A percentile compares a stretch with the other conserved stretches of the same genome.
Conservation (phyloP, 2,797 vertebrate species). For the Iguana delicatissima region DNA sequence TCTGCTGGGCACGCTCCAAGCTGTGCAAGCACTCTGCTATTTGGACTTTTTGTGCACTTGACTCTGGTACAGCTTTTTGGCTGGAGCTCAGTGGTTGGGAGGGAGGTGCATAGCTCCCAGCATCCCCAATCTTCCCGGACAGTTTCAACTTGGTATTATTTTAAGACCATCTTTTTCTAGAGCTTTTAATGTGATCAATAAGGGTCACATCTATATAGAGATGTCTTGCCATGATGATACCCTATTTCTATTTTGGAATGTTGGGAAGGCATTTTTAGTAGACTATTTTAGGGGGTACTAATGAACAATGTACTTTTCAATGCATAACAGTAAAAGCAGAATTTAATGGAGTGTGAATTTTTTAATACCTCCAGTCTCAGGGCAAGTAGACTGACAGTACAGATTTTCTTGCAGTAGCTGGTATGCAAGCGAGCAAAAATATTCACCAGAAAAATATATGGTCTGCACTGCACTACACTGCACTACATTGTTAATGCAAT, state of each 20-base stretch:
- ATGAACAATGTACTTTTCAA: neutral
- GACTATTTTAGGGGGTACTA: slow-evolving; percentile 24
- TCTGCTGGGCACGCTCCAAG: too few species aligned
- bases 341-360: slow-evolving; percentile 18
- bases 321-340: slow-evolving; percentile 35
- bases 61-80: too few species aligned
- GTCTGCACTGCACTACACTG: too few species aligned
- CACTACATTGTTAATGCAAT: too few species aligned
- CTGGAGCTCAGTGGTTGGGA: too few species aligned
- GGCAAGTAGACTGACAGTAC: neutral
- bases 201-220: slow-evolving; percentile 7
- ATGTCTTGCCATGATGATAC: slow-evolving; percentile 45
- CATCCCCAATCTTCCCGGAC: too few species aligned
- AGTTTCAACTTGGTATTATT: slow-evolving; percentile 41
- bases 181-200: slow-evolving; percentile 65
- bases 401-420: neutral
- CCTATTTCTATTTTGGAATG: slow-evolving; percentile 69
- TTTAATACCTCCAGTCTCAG: slow-evolving; percentile 3
- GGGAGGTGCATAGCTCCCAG: too few species aligned
- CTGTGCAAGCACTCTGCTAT: too few species aligned
- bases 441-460: neutral
- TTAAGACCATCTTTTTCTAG: slow-evolving; percentile 51
- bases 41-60: too few species aligned
- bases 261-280: slow-evolving; percentile 36
- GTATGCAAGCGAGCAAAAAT: neutral